Percentiles rank a stretch among this genome's conserved stretches.
These are phyloP conservation scores for Euclidia mi DNA, from an alignment of 2,888 invertebrate genomes.

Conservation along the genomic window DNA sequence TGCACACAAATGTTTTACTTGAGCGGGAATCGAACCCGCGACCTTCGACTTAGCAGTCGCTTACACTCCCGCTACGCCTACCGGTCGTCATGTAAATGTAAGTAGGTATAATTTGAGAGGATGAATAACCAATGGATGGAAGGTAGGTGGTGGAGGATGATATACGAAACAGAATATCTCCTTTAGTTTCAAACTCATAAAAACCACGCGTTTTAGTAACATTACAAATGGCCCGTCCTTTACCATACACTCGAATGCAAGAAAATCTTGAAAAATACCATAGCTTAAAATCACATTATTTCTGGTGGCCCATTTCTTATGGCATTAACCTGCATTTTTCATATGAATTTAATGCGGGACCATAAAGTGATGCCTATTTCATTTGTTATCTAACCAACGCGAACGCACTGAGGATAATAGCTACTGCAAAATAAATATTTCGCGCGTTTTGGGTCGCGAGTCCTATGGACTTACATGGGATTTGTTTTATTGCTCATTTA, in stretches of 20 bases:
- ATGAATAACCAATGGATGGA: too few species aligned
- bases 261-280: conserved; percentile 1
- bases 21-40: too few species aligned
- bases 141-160: too few species aligned
- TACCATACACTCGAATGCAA: not conserved
- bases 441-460: conserved; percentile 39
- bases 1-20: too few species aligned
- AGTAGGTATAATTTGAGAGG: too few species aligned
- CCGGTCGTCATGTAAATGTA: too few species aligned
- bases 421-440: conserved; percentile 48
- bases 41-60: too few species aligned
- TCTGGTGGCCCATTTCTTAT: conserved; percentile 5
- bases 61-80: too few species aligned
- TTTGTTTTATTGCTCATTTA: conserved; percentile 58
- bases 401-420: conserved; percentile 41
- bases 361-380: conserved; percentile 47
- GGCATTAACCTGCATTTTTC: conserved; percentile 21
- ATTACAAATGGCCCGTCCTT: not conserved
- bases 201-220: not conserved
- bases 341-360: conserved; percentile 36
- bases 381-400: conserved; percentile 41
- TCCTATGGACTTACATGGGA: conserved; percentile 49
- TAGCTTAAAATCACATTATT: conserved; percentile 8
- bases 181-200: not conserved
- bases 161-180: too few species aligned